Percentiles rank a stretch among this genome's conserved stretches.
Conservation (phyloP, 2,797 vertebrate genomes). For the Lepus townsendii region DNA sequence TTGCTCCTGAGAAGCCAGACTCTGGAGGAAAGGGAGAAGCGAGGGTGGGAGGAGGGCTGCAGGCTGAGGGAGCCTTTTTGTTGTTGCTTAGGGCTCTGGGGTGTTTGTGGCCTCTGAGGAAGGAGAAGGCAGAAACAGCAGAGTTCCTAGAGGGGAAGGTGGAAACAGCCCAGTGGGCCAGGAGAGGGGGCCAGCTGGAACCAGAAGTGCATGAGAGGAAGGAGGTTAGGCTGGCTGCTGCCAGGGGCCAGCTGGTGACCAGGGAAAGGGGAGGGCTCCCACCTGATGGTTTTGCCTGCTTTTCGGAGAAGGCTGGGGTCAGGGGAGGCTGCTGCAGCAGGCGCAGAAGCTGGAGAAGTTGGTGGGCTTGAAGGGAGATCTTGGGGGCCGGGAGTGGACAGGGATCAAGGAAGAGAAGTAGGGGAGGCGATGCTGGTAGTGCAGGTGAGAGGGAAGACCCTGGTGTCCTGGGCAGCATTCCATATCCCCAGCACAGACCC, state of each 20-base stretch:
- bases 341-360: not conserved
- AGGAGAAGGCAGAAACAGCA: not conserved
- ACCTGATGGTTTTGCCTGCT: not conserved
- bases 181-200: not conserved
- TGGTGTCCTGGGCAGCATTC: not conserved
- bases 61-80: not conserved
- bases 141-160: not conserved
- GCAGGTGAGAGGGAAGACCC: not conserved
- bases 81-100: not conserved
- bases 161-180: not conserved
- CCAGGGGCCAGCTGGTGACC: not conserved
- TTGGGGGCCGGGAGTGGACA: not conserved
- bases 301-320: not conserved
- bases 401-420: not conserved
- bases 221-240: not conserved
- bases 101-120: not conserved
- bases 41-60: not conserved
- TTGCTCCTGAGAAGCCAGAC: not conserved
- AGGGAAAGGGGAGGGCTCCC: not conserved
- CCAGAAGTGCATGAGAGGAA: not conserved
- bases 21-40: not conserved
- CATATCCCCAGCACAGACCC: not conserved
- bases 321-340: not conserved
- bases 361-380: not conserved
- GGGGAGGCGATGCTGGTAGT: not conserved